Evolutionary conservation across 2,797 vertebrate genomes (phyloP).

Genomic region (Rousettus madagascariensis): DNA sequence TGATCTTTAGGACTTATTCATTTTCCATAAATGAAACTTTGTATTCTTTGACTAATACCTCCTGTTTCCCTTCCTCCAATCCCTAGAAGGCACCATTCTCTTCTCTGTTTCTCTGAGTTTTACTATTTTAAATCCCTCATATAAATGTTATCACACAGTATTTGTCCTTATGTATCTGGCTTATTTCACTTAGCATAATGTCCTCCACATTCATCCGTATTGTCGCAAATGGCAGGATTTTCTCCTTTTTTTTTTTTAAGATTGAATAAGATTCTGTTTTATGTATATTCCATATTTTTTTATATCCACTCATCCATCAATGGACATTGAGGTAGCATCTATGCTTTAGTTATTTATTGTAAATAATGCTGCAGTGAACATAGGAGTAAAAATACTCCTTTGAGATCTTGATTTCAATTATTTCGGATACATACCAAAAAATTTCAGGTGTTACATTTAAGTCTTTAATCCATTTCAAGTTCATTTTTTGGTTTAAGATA

Average conservation of each 20-base stretch:
- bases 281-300: neutral
- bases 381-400: neutral
- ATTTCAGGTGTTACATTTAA: neutral
- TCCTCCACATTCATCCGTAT: neutral
- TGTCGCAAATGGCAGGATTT: neutral
- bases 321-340: neutral
- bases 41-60: neutral
- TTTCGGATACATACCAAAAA: neutral
- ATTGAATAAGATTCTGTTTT: neutral
- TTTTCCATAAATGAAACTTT: neutral
- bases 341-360: neutral
- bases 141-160: neutral
- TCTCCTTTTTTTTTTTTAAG: neutral
- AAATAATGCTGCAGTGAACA: neutral
- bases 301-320: neutral
- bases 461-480: neutral
- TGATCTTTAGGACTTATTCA: neutral
- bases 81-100: neutral
- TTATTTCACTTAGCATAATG: neutral
- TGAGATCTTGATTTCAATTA: neutral
- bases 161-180: neutral
- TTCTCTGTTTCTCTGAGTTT: neutral
- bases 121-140: neutral
- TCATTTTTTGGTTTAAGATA: neutral
- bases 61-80: neutral